phyloP scores from a whole-genome alignment of 2,797 vertebrate species.

The Oophaga sylvatica region DNA sequence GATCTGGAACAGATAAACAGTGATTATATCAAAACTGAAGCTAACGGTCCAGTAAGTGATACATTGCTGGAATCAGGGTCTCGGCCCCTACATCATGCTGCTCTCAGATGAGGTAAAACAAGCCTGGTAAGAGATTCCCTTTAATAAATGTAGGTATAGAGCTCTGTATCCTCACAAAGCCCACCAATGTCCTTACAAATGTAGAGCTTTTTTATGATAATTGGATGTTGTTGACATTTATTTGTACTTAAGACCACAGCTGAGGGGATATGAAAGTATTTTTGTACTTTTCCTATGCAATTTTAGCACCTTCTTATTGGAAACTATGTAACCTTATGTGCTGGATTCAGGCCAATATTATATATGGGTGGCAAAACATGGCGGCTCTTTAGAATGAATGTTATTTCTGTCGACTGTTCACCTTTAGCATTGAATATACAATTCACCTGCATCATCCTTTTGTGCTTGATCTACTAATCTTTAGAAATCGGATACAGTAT shows the following conservation, averaged over 20 bases:
- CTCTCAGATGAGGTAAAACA: no score
- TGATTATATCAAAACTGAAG: no score
- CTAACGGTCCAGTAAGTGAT: no score
- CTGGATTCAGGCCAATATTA: neutral
- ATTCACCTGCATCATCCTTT: neutral
- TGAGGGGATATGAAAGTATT: conserved; percentile 11
- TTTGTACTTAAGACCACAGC: conserved; percentile 16
- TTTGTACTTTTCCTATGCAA: conserved; percentile 52
- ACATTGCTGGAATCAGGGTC: no score
- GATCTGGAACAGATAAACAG: no score
- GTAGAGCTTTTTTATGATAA: neutral
- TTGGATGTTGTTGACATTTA: neutral
- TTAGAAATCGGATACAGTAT: no score
- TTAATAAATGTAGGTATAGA: neutral
- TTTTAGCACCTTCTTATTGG: neutral
- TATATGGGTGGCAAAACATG: neutral
- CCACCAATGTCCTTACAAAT: neutral
- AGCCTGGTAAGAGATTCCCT: no score
- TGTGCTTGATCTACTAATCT: neutral
- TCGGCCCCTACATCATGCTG: no score
- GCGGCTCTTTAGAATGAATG: neutral
- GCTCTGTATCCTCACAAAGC: neutral
- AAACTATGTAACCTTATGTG: neutral
- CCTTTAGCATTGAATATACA: neutral
- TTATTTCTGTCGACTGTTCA: neutral